Evolutionary conservation across 2,888 invertebrate species (phyloP), one percentile per base, ranked within the genome.

Genomic region (Pandemis heparana): DNA sequence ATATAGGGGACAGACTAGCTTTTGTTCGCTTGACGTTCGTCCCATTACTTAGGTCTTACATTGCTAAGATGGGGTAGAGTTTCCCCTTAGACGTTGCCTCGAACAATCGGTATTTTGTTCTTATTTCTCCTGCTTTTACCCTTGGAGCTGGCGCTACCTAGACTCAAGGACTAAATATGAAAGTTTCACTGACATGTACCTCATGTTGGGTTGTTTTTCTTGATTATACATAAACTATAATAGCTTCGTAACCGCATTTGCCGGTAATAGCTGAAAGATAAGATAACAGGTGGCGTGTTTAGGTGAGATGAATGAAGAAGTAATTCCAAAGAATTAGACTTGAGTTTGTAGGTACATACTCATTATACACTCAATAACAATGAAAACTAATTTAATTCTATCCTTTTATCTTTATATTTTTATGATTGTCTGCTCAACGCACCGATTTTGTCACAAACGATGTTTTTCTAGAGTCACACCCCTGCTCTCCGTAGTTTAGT

Each of bases 191-290:
- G 12, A 12, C 43, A n/a, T n/a, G 43, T 43, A 5, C 9, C 0
- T 41, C 41, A 8, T 41, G 9, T 41, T 41, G 41, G 12, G 10
- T 43, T 43, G 18, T 53, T 53, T 12, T 53, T n/a, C 18, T 59
- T 10, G 14, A 32, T 32, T 56, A 18, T 32, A 32, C 2, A 59
- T 32, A 32, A 32, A 59, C 32, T 32, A 59, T 16, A 32, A 43
- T 5, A 32, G 8, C 32, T 32, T 5, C 23, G 32, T 16, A 61
- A 38, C 48, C 48, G 32, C 64, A 32, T 48, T 23, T 64, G 39
- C n/a, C n/a, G 64, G 43, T 43, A 43, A 48, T 64, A 39, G n/a
- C 32, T 23, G 10, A 32, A 43, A 46, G 64, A 64, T 64, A 64
- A 64, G 64, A 64, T 64, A 64, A 51, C 32, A 9, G 23, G 32